phyloP scores from a whole-genome alignment of 2,888 invertebrate genomes.

The Lysandra bellargus region DNA sequence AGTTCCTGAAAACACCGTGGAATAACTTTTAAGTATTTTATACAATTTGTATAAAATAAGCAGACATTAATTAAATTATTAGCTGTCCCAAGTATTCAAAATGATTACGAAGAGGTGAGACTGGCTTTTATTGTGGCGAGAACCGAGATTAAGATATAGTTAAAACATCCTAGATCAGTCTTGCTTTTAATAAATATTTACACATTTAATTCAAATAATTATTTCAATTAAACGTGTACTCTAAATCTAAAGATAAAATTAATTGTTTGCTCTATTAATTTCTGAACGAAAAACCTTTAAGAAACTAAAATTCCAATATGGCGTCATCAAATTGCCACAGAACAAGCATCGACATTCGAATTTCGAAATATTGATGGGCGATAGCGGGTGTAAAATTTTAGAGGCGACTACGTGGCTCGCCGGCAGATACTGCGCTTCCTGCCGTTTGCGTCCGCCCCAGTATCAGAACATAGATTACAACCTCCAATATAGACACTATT shows the following conservation, averaged over 20 bases:
- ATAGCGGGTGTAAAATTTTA: slow-evolving; percentile 29
- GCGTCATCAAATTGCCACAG: background rate
- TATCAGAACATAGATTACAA: slow-evolving; percentile 7
- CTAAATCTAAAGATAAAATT: too few species aligned
- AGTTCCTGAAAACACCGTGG: background rate
- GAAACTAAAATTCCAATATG: background rate
- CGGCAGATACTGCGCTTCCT: slow-evolving; percentile 17
- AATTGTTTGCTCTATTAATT: background rate
- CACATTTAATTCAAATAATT: too few species aligned
- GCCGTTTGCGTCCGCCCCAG: slow-evolving; percentile 15
- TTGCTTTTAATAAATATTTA: too few species aligned
- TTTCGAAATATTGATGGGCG: slow-evolving; percentile 24
- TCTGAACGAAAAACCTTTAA: background rate
- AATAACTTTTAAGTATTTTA: background rate
- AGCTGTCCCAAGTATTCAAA: too few species aligned
- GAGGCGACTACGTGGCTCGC: slow-evolving; percentile 24
- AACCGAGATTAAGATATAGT: too few species aligned
- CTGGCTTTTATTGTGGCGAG: too few species aligned
- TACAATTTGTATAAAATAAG: background rate
- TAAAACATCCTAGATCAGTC: too few species aligned
- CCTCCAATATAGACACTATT: slow-evolving; percentile 12
- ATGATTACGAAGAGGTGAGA: too few species aligned
- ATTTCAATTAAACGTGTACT: too few species aligned
- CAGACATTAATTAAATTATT: too few species aligned
- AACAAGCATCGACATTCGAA: slow-evolving; percentile 22